These are phyloP conservation scores for Saccostrea cuccullata DNA, from an alignment of 1,140 invertebrate genomes.

Conservation along the genomic window DNA sequence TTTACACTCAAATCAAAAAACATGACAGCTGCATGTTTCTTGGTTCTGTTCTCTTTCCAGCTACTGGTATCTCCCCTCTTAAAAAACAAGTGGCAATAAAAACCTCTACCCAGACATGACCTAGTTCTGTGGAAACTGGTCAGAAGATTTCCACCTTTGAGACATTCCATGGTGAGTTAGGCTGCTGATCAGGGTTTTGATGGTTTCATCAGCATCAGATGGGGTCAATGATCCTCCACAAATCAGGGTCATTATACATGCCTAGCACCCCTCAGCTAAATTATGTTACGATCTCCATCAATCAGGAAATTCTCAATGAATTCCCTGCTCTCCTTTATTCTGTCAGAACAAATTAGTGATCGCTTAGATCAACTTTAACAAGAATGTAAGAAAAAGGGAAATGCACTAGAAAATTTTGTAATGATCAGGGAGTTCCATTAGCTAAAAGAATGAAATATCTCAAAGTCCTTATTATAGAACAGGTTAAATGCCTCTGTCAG, in stretches of 20 bases:
- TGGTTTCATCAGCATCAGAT: neutral
- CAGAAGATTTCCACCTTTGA: constrained; percentile 5
- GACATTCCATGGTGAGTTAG: neutral
- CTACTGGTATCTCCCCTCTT: neutral
- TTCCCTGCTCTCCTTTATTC: neutral
- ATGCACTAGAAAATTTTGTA: too few species aligned
- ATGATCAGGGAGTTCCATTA: neutral
- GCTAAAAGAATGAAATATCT: neutral
- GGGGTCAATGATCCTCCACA: neutral
- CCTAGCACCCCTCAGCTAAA: neutral
- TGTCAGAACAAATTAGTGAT: neutral
- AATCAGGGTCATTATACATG: neutral
- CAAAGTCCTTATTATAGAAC: neutral
- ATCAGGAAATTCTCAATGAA: neutral
- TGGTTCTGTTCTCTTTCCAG: neutral
- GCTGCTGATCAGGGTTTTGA: neutral
- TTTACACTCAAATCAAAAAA: neutral
- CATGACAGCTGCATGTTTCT: neutral
- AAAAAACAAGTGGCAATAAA: neutral
- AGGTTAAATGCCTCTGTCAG: neutral
- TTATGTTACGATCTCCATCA: neutral
- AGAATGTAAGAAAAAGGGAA: too few species aligned
- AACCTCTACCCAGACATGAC: neutral
- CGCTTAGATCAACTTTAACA: neutral
- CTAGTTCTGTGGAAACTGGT: constrained; percentile 15